A percentile compares a stretch with the other conserved stretches of the same genome.
Conservation (phyloP, 2,797 vertebrate species). For the Darevskia mixta region DNA sequence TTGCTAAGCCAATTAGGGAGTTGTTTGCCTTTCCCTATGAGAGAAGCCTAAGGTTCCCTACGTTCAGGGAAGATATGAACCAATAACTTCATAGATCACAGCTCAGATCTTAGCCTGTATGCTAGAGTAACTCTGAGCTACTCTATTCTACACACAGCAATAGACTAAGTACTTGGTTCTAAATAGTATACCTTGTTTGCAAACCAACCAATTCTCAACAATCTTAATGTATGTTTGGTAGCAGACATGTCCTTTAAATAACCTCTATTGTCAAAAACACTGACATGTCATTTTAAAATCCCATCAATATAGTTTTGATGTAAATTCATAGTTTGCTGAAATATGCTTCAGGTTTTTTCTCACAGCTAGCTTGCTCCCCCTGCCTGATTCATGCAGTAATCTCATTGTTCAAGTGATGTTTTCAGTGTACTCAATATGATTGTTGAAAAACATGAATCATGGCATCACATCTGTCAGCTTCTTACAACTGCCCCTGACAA, state of each 20-base stretch:
- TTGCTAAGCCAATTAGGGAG: neutral
- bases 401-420: neutral
- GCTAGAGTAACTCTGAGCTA: neutral
- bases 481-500: neutral
- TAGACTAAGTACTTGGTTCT: neutral
- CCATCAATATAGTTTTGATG: neutral
- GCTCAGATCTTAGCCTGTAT: neutral
- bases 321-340: neutral
- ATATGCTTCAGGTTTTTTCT: constrained; percentile 7
- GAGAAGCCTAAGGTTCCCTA: neutral
- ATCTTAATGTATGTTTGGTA: neutral
- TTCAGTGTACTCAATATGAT: neutral
- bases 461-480: neutral
- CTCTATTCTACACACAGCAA: neutral
- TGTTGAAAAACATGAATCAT: neutral
- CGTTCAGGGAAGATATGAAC: neutral
- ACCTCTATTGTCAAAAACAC: neutral
- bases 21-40: neutral
- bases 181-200: neutral
- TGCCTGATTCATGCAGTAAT: constrained; percentile 26
- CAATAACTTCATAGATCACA: neutral
- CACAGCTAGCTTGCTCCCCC: constrained; percentile 37
- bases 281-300: neutral
- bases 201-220: neutral
- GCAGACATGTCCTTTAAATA: neutral